Evolutionary conservation across 1,140 invertebrate genomes (phyloP).

Genomic region (Ceratina calcarata): DNA sequence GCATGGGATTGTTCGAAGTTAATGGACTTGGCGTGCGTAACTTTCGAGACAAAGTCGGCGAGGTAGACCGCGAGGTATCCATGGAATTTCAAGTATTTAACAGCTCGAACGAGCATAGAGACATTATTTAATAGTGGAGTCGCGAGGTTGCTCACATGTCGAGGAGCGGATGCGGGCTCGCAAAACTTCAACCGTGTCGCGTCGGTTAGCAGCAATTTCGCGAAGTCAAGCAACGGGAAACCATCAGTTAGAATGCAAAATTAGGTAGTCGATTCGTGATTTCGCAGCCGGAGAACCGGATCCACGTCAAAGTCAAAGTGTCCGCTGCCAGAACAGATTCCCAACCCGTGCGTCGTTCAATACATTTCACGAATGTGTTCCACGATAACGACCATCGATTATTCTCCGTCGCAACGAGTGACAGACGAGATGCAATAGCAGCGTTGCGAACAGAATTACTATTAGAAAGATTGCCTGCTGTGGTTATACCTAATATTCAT

Average conservation of each 20-base stretch:
- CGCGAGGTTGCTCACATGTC: neutral
- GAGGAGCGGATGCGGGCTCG: neutral
- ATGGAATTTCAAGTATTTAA: slow-evolving; percentile 3
- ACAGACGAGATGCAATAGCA: too few species aligned
- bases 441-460: too few species aligned
- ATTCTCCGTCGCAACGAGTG: too few species aligned
- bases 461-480: too few species aligned
- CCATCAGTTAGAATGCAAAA: slow-evolving; percentile 52
- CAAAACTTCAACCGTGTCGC: slow-evolving; percentile 3
- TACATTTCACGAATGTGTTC: too few species aligned
- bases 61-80: neutral
- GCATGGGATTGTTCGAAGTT: neutral
- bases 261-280: slow-evolving; percentile 53
- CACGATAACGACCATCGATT: too few species aligned
- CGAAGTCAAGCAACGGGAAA: slow-evolving; percentile 39
- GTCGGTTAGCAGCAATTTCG: slow-evolving; percentile 38
- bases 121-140: neutral
- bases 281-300: slow-evolving; percentile 10
- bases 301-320: slow-evolving; percentile 52
- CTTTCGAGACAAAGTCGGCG: neutral
- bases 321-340: slow-evolving; percentile 37
- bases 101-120: neutral
- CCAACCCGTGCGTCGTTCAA: neutral
- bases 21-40: neutral
- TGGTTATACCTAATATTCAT: too few species aligned